Base-by-base conservation (phyloP, 1,140 invertebrate species). In the Rhyzopertha dominica region DNA sequence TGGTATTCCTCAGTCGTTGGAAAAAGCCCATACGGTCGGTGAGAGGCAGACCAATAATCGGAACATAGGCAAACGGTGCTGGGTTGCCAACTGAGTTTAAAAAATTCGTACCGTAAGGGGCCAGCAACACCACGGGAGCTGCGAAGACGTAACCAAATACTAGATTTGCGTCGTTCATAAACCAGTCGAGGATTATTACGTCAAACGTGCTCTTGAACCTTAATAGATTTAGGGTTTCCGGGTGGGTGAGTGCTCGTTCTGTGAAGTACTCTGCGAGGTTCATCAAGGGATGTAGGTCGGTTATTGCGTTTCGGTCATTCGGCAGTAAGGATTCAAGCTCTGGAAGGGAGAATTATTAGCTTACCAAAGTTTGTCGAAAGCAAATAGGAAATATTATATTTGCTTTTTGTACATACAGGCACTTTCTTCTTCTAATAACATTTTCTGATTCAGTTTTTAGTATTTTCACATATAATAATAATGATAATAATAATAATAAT, bases 101-200 rank as follows among this genome's bases (percentile, higher is more conserved):
- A 19, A 23, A 17, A 2, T 30, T 42, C 9, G 30, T 48, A 8
- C 46, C 46, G 16, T 35, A 20, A n/a, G 46, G 42, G 4, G 38
- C 46, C 16, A 48, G 18, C n/a, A 32, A 20, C 9, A 48, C 42
- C 18, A 48, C 26, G 5, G 46, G 46, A 0, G 38, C 46, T 9
- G 41, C 25, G 23, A 48, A 48, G 4, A 48, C 18, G 5, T 36
- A 28, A 4, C 46, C 31, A 36, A 17, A 48, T 3, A 41, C 22
- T 18, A 48, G 24, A 36, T 42, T 34, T 16, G 38, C 46, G 18
- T 24, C 20, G 23, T 48, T 48, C 46, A 48, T 42, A 8, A 48
- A 42, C 46, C 46, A 48, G 18, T 48, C 38, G 5, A 48, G 41
- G 12, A 48, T 48, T 16, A 48, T 36, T n/a, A 48, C 30, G 29